These are phyloP conservation scores for Leptogaster cylindrica DNA, from an alignment of 2,888 invertebrate genomes.

Conservation along the genomic window DNA sequence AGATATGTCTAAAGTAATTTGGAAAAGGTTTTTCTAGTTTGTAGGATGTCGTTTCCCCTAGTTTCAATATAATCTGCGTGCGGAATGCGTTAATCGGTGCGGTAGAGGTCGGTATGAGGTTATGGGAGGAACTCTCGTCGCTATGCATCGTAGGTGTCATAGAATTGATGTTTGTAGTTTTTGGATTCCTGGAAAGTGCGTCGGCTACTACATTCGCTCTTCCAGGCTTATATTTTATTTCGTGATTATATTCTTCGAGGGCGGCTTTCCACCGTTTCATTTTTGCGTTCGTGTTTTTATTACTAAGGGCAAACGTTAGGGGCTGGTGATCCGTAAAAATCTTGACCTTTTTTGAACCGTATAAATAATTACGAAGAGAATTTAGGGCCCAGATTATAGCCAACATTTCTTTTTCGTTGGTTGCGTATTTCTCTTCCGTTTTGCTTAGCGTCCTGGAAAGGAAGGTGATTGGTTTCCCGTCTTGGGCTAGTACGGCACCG, in stretches of 20 bases:
- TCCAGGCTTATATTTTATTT: constrained; percentile 30
- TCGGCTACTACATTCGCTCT: constrained; percentile 25
- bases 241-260: constrained; percentile 36
- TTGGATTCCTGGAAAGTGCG: constrained; percentile 22
- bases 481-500: constrained; percentile 28
- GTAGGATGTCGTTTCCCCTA: constrained; percentile 29
- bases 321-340: constrained; percentile 46
- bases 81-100: constrained; percentile 27
- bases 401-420: constrained; percentile 44
- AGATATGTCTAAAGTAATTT: constrained; percentile 30
- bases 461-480: constrained; percentile 33
- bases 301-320: constrained; percentile 39
- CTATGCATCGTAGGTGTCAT: constrained; percentile 24
- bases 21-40: constrained; percentile 30
- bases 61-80: constrained; percentile 30
- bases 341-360: constrained; percentile 42
- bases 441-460: constrained; percentile 43
- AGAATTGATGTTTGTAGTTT: neutral
- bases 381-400: constrained; percentile 43
- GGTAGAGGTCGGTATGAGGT: neutral
- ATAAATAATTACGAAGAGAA: constrained; percentile 40
- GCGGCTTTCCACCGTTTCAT: constrained; percentile 43
- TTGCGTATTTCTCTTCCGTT: constrained; percentile 44
- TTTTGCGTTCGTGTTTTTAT: constrained; percentile 43
- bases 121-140: constrained; percentile 31